A percentile compares a stretch with the other conserved stretches of the same genome.
phyloP scores from a whole-genome alignment of 2,797 vertebrate species.

The Pantherophis vulpinus region DNA sequence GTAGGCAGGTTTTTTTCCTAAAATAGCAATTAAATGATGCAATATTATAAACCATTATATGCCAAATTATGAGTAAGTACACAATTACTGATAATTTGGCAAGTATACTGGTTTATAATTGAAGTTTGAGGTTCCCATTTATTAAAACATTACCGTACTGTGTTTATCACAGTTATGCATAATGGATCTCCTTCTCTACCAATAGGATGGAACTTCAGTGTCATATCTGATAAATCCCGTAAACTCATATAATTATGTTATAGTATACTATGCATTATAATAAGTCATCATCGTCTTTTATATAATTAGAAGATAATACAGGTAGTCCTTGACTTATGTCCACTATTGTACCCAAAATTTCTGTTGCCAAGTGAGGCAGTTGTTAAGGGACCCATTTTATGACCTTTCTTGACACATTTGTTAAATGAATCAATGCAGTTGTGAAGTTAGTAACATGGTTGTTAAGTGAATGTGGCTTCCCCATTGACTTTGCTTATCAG shows the following conservation, averaged over 20 bases:
- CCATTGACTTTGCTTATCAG: no score
- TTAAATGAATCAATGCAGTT: background rate
- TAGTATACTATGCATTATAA: background rate
- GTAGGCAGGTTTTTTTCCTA: slow-evolving; percentile 32
- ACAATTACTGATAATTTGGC: background rate
- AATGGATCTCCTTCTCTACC: background rate
- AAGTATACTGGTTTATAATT: background rate
- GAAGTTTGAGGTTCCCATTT: slow-evolving; percentile 31
- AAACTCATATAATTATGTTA: background rate
- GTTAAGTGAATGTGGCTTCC: background rate
- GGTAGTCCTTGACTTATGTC: background rate
- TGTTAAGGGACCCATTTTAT: background rate
- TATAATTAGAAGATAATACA: background rate
- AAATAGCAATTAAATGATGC: slow-evolving; percentile 53
- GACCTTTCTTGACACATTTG: background rate
- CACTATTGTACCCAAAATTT: background rate
- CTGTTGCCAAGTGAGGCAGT: background rate
- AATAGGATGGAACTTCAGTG: background rate
- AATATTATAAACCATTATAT: slow-evolving; percentile 51
- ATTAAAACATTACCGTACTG: slow-evolving; percentile 39
- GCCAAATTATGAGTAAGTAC: slow-evolving; percentile 42
- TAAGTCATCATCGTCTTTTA: background rate
- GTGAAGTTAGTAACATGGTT: background rate
- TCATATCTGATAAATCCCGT: background rate
- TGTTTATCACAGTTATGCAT: slow-evolving; percentile 31